Base-by-base conservation (phyloP, 2,113 vertebrate species). In the Ceyx margarethae region DNA sequence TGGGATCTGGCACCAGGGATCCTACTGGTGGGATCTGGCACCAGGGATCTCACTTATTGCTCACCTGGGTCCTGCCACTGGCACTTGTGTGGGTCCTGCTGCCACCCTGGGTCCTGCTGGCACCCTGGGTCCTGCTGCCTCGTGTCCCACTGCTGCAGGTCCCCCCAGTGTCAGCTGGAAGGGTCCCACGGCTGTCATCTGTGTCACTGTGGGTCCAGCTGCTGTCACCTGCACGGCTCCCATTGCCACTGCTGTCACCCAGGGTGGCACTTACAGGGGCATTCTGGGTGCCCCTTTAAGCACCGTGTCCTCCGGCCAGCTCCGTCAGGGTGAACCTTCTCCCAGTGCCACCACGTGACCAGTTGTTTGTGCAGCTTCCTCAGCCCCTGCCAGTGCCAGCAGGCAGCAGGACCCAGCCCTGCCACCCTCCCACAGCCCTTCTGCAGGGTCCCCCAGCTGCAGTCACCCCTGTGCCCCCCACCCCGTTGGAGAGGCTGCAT, bases 311-410 rank as follows among this genome's bases (percentile, higher is more conserved):
- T 68, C 0, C 3, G 45, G 43, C n/a, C 81, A 23, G 31, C 54
- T 10, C 19, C 11, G 8, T 48, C 71, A 10, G 56, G 3, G 2
- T 98, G 94, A 96, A 97, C 97, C 97, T 97, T 97, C 53, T 95
- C 92, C 96, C 90, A 89, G 90, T 79, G 76, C 31, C n/a, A 46
- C 82, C 94, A 91, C 71, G 80, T 96, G 95, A 86, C 22, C 2
- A 4, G 29, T 92, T 96, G 95, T 96, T 96, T 96, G 87, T 87
- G 86, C 86, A 2, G 67, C 9, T 61, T 58, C 76, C 60, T 29
- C 40, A 17, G 48, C 11, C 46, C 60, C 48, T 42, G 80, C 85
- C n/a, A 45, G n/a, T 19, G 1, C 7, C 9, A 14, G 31, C 43
- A 1, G 45, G 37, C 11, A 28, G 66, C 18, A 0, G 69, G 28